Base-by-base conservation (phyloP, 2,113 vertebrate genomes). In the Physeter macrocephalus region DNA sequence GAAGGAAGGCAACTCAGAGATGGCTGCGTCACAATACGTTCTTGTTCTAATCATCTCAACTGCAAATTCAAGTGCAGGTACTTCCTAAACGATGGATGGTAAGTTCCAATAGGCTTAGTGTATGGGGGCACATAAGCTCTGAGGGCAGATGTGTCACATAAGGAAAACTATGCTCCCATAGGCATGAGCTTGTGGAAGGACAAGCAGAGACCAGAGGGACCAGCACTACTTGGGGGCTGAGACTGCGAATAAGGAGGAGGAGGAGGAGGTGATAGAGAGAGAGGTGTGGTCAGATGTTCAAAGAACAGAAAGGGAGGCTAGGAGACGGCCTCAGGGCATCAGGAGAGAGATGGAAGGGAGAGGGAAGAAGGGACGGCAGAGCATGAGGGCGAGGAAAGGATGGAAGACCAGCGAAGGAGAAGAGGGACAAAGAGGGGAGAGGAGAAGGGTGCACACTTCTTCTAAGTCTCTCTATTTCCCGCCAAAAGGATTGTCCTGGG, bases 351-450 rank as follows among this genome's bases (percentile, higher is more conserved):
- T 17, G 3, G 25, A 49, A 85, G 41, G 23, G 15, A 72, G 4
- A 75, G 17, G 54, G 34, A 34, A 41, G 31, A 18, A 43, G 31
- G 17, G 39, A 78, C 12, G 39, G n/a, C 54, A 18, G 36, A 59
- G 75, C 57, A 8, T 5, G 6, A 2, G 36, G 43, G 31, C 39
- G 23, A 31, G 59, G 52, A n/a, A n/a, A 57, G 41, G 20, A 36
- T 27, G 54, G 23, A 46, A 88, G 18, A 20, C 15, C 3, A 52
- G 31, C 18, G 18, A 52, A 9, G 31, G 15, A 52, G 71, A 80
- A 54, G 34, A 15, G 17, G 61, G 31, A 10, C 1, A 2, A 49
- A 9, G 52, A 1, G 0, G 17, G 8, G 9, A 27, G 2, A n/a
- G 46, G 17, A 41, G 36, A 52, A 93, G 36, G 18, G 34, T 12